phyloP scores from a whole-genome alignment of 2,113 vertebrate species.

The Pampusana beccarii region DNA sequence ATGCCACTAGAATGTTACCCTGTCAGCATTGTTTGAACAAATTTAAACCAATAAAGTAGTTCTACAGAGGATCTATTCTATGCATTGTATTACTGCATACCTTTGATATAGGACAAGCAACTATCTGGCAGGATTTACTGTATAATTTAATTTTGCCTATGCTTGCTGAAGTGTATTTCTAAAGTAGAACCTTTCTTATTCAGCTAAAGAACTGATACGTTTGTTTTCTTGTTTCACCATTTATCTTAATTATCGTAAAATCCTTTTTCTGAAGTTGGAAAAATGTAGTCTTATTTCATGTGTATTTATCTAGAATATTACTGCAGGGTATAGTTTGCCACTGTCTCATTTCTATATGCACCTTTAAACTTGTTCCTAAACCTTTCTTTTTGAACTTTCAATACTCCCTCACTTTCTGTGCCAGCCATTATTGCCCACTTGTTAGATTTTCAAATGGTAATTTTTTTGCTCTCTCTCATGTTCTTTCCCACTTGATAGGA shows the following conservation, averaged over 20 bases:
- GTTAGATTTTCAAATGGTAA: background rate
- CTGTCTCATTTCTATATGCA: background rate
- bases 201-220: fast-evolving
- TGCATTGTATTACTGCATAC: background rate
- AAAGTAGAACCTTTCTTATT: background rate
- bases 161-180: background rate
- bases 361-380: background rate
- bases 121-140: background rate
- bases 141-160: background rate
- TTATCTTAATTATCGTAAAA: background rate
- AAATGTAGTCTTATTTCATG: background rate
- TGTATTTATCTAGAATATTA: background rate
- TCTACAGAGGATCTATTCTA: background rate
- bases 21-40: background rate
- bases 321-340: background rate
- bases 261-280: background rate
- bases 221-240: background rate
- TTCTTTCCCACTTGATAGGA: background rate
- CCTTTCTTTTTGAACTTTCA: background rate
- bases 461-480: background rate
- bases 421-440: background rate
- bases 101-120: background rate
- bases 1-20: background rate
- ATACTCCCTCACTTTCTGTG: background rate
- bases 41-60: background rate